Evolutionary conservation across 2,797 vertebrate genomes (phyloP), one percentile per base, ranked within the genome.

Genomic region (Lagocephalus sceleratus): DNA sequence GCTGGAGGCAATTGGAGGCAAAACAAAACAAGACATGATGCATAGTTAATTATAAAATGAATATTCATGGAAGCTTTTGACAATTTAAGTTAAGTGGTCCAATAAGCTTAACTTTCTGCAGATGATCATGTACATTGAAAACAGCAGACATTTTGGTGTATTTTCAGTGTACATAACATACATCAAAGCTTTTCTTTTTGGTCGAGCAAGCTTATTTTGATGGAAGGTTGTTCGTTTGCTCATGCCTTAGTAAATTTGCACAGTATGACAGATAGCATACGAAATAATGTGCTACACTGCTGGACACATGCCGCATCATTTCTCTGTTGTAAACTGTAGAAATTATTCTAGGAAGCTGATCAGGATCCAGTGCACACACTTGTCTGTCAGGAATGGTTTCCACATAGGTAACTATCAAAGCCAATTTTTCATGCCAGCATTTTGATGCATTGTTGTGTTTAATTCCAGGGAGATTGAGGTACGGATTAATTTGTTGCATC

Each of bases 401-500:
- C 57, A 69, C 55, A 70, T 53, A 79, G 75, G 66, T 66, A 73
- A 72, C 68, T 71, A 76, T 76, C 73, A 64, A 63, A 67, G 71
- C 64, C 75, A 69, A 60, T 70, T 75, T 73, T 70, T 50, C 48
- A 63, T 57, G 70, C 61, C 62, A 65, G 62, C 6, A 73, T 77
- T 45, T 71, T 71, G 71, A 82, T 78, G 71, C 60, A 82, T 85
- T 85, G 83, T 85, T 76, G 78, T 71, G 61, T 78, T 75, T 64
- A 83, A 83, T 86, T 73, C 78, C 75, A 66, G 20, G 50, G 55
- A 60, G 63, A 60, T 63, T 75, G 67, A 74, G 82, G 80, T 76
- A 76, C 64, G 74, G 78, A 87, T 89, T 85, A 78, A 82, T 88
- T 78, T 84, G 82, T 82, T 78, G 80, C 78, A 84, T 89, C 83